Evolutionary conservation across 2,797 vertebrate genomes (phyloP), one percentile per base, ranked within the genome.

Genomic region (Fistularia commersonii): DNA sequence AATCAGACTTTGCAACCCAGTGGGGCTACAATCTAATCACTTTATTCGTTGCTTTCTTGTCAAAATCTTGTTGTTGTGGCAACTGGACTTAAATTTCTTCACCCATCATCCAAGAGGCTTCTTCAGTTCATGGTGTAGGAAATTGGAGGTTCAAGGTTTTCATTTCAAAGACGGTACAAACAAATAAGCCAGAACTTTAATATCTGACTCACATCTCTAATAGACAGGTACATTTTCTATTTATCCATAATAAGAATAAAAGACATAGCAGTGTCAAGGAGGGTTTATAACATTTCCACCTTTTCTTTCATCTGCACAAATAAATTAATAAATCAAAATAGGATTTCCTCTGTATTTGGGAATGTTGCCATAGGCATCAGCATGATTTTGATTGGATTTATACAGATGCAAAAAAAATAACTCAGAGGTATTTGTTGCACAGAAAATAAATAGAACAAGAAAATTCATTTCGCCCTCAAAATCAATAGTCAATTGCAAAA

Each of bases 401-500:
- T 41, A 63, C 72, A 61, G 59, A 65, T 57, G 51, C 63, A 42
- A 56, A 54, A 74, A 74, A 23, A 2, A 80, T 72, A 66, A 63
- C 52, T 53, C 45, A 34, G 65, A 57, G 50, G 23, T 53, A 53
- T 60, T 64, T 69, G 58, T 71, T 66, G 62, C 60, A 56, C 32
- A 54, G 23, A 23, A 23, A 23, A 23, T 23, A 23, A 23, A 23
- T 23, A 23, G 4, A 23, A 23, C 23, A 23, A 23, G 13, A 6
- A 11, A 66, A 72, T 66, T 66, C 23, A 41, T 63, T 39, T 73
- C 60, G 66, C 67, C 69, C 71, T 74, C 48, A n/a, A n/a, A n/a
- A n/a, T n/a, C n/a, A n/a, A n/a, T 41, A 72, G 76, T 58, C 64
- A 75, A 45, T 66, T 65, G 57, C 43, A 6, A 66, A 69, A 65